Evolutionary conservation across 2,797 vertebrate genomes (phyloP).

Genomic region (Acrossocheilus fasciatus): DNA sequence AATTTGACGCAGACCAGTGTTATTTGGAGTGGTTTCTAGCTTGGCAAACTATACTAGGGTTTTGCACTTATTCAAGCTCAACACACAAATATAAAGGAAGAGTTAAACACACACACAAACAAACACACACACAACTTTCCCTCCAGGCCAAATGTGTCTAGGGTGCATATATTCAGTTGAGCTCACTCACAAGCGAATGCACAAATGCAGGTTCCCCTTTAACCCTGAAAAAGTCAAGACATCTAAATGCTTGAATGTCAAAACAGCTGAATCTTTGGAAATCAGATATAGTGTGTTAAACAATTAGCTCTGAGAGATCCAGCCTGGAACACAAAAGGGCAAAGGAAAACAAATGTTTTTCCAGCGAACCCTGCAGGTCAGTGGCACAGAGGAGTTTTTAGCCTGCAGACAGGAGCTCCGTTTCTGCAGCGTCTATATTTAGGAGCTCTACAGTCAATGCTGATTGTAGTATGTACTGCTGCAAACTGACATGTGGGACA

Average conservation of each 20-base stretch:
- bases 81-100: slow-evolving; percentile 8
- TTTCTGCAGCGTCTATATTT: neutral
- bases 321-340: slow-evolving; percentile 35
- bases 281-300: slow-evolving; percentile 10
- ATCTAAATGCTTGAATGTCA: neutral
- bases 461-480: neutral
- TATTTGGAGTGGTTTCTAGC: neutral
- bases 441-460: neutral
- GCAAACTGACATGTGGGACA: neutral
- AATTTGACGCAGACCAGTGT: neutral
- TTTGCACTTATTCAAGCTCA: neutral
- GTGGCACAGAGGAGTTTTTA: neutral
- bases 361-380: neutral
- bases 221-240: slow-evolving; percentile 17
- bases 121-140: neutral
- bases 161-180: neutral
- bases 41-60: neutral
- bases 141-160: neutral
- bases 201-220: neutral
- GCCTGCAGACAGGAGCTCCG: neutral
- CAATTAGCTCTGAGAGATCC: slow-evolving; percentile 41
- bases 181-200: neutral
- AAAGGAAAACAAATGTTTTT: neutral
- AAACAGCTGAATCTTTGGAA: neutral
- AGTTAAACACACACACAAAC: neutral